Conservation (phyloP, 2,797 vertebrate genomes). For the Enteromius paludinosus region DNA sequence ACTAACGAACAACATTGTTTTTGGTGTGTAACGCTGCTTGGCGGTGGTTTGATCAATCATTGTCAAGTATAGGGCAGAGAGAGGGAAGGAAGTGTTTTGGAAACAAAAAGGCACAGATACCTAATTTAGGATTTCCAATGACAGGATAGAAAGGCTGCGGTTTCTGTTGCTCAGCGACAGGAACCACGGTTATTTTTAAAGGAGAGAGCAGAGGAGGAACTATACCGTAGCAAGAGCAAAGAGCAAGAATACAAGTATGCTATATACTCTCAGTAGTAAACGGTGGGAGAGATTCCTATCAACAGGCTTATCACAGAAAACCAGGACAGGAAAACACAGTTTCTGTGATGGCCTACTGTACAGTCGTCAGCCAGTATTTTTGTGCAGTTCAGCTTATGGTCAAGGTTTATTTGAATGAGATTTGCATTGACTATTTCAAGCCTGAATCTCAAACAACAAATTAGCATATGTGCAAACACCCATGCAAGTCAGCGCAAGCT, state of each 20-base stretch:
- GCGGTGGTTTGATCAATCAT: constrained; percentile 9
- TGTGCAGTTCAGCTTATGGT: constrained; percentile 7
- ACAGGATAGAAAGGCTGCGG: constrained; percentile 78
- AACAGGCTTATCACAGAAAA: constrained; percentile 33
- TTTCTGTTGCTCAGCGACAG: constrained; percentile 77
- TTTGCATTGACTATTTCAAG: constrained; percentile 67
- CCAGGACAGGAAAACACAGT: constrained; percentile 6
- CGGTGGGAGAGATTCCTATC: constrained; percentile 35
- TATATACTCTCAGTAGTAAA: constrained; percentile 57
- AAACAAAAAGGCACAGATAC: constrained; percentile 26
- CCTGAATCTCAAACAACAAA: constrained; percentile 41
- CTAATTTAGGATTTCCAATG: constrained; percentile 77
- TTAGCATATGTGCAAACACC: constrained; percentile 37
- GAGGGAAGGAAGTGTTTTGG: constrained; percentile 17
- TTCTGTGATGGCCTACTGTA: background rate
- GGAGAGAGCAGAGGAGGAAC: constrained; percentile 62
- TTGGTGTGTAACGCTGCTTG: background rate
- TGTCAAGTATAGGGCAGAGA: constrained; percentile 6
- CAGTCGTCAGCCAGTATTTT: constrained; percentile 9
- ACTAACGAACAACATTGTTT: constrained; percentile 7
- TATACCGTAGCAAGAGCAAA: constrained; percentile 23
- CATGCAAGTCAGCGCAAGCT: background rate
- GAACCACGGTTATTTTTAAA: constrained; percentile 77
- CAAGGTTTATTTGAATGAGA: constrained; percentile 68
- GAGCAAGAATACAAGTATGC: background rate